Evolutionary conservation across 2,113 vertebrate species (phyloP), one percentile per base, ranked within the genome.

Genomic region (Natator depressus): DNA sequence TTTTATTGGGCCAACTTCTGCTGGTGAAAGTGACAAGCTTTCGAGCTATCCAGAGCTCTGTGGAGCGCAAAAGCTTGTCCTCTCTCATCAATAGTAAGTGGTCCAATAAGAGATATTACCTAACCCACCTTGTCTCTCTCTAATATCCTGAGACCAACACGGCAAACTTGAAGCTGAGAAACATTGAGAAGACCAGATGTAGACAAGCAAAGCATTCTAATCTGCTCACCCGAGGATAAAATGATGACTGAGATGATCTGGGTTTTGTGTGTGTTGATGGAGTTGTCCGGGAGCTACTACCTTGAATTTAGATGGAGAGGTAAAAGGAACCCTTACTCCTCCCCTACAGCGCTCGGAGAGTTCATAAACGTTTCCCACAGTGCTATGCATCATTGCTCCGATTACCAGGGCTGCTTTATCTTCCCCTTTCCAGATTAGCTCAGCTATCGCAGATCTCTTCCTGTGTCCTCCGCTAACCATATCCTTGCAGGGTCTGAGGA

Each of bases 341-440:
- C 84, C 94, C 96, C 55, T 51, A 72, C 24, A 88, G 86, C 62
- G 81, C 59, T 17, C 29, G 55, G 46, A 27, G 25, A 12, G 55
- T 51, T 78, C 31, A 55, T 79, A 91, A 72, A 88, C 49, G 42
- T 12, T 94, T 91, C 72, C 94, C 87, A 78, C 84, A 95, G 90
- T 90, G 83, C 85, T 93, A 90, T 55, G 78, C 8, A 0, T 65
- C 1, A 0, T 5, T 90, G 75, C 86, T 88, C 94, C 79, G 94
- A 96, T 90, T 85, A 81, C n/a, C 20, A 88, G 24, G 9, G 93
- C 87, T 93, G 55, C 91, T 89, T 83, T 38, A 80, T 92, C 95
- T 79, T 97, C 96, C 93, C 82, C 87, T 86, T 96, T 96, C 79
- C 94, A 96, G 96, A 95, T 94, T 38, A 93, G 78, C 79, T 94